A percentile compares a stretch with the other conserved stretches of the same genome.
These are phyloP conservation scores for Chondrosia reniformis DNA, from an alignment of 37 sponge, comb jelly and placozoan genomes.

Conservation along the genomic window DNA sequence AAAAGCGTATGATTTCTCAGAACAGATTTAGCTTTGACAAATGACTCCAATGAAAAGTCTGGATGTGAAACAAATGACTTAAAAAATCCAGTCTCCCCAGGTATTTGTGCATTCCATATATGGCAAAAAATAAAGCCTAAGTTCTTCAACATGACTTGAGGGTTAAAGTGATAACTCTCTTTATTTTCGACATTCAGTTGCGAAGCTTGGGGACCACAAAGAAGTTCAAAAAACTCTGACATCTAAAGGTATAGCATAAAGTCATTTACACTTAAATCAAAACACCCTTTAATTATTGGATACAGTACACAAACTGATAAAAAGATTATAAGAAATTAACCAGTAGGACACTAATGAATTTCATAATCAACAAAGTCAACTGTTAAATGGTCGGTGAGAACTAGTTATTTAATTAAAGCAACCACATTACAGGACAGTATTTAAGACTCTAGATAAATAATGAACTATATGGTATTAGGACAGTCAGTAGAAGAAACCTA, in stretches of 20 bases:
- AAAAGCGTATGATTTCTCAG: not conserved
- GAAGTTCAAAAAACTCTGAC: slow-evolving; percentile 67
- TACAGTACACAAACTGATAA: too few species aligned
- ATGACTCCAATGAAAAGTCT: slow-evolving; percentile 41
- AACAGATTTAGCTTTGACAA: slow-evolving; percentile 42
- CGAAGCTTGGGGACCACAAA: slow-evolving; percentile 71
- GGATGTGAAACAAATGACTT: slow-evolving; percentile 54
- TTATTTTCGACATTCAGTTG: slow-evolving; percentile 69
- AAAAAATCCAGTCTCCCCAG: slow-evolving; percentile 29
- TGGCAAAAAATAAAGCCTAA: slow-evolving; percentile 40
- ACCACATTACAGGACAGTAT: too few species aligned
- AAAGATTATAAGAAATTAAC: too few species aligned
- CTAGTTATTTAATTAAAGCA: too few species aligned
- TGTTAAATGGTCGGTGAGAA: too few species aligned
- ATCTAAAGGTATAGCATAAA: slow-evolving; percentile 32
- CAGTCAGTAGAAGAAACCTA: too few species aligned
- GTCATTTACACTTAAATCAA: too few species aligned
- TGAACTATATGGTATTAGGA: too few species aligned
- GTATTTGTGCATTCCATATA: slow-evolving; percentile 32
- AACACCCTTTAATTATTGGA: too few species aligned
- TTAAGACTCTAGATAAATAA: too few species aligned
- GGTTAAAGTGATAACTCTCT: slow-evolving; percentile 67
- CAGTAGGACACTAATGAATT: too few species aligned
- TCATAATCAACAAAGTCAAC: too few species aligned
- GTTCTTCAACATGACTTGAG: slow-evolving; percentile 38